Conservation (phyloP, 2,888 invertebrate genomes). For the Cyrtodaria siliqua region DNA sequence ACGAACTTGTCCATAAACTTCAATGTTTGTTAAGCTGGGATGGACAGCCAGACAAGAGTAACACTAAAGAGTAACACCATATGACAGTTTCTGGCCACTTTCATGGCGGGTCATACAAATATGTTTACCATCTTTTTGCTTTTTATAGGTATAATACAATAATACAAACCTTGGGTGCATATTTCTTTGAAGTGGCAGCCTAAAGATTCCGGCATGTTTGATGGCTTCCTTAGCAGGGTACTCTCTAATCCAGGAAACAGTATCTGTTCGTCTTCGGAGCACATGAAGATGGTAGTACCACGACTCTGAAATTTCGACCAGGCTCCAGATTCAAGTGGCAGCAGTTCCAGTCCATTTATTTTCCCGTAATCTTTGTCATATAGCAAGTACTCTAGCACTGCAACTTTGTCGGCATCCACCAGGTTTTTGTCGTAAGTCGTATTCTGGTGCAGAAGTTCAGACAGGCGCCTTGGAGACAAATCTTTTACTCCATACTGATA, state of each 20-base stretch:
- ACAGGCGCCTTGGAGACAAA: slow-evolving; percentile 5
- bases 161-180: too few species aligned
- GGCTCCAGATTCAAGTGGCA: slow-evolving; percentile 37
- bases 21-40: too few species aligned
- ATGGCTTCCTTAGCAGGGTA: background rate
- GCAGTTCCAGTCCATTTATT: slow-evolving; percentile 37
- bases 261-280: slow-evolving; percentile 15
- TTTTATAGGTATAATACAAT: too few species aligned
- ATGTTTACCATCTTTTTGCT: too few species aligned
- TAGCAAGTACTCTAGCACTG: slow-evolving; percentile 36
- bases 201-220: too few species aligned
- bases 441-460: slow-evolving; percentile 1
- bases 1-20: too few species aligned
- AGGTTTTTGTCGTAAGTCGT: slow-evolving; percentile 5
- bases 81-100: too few species aligned
- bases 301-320: slow-evolving; percentile 24
- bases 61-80: too few species aligned
- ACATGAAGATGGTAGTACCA: slow-evolving; percentile 16
- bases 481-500: background rate
- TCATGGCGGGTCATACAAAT: too few species aligned
- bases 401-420: slow-evolving; percentile 16
- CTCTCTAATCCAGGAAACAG: slow-evolving; percentile 55
- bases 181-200: too few species aligned
- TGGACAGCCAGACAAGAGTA: too few species aligned
- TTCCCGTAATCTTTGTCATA: slow-evolving; percentile 6